Percentiles rank a stretch among this genome's conserved stretches.
Conservation (phyloP, 2,113 vertebrate genomes). For the Xiphorhynchus elegans region DNA sequence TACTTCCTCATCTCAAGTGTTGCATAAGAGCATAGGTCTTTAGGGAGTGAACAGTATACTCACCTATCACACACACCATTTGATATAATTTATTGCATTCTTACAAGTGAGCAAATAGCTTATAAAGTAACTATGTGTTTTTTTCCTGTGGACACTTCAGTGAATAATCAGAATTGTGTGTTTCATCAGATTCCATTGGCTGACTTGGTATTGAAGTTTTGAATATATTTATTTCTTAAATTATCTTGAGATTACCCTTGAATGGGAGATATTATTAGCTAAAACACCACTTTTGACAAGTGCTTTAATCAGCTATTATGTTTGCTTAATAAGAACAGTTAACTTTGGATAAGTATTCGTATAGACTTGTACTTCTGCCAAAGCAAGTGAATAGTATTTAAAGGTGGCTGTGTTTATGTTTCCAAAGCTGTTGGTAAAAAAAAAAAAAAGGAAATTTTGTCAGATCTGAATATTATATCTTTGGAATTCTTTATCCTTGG, state of each 20-base stretch:
- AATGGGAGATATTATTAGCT: not conserved
- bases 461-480: not conserved
- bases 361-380: not conserved
- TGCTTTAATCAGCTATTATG: not conserved
- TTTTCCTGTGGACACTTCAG: not conserved
- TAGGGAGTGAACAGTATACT: not conserved
- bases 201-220: not conserved
- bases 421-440: not conserved
- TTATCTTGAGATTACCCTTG: not conserved
- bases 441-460: not conserved
- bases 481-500: not conserved
- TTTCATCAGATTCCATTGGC: not conserved
- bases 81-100: not conserved
- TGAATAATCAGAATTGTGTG: not conserved
- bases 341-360: not conserved
- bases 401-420: not conserved
- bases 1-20: not conserved
- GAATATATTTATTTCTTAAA: not conserved
- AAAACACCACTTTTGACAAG: not conserved
- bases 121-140: not conserved
- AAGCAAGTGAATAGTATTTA: not conserved
- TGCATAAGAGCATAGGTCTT: not conserved
- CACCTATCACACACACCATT: not conserved
- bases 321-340: not conserved
- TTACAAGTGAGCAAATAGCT: not conserved